phyloP scores from a whole-genome alignment of 1,140 invertebrate species.

The Aphaenogaster rudis region DNA sequence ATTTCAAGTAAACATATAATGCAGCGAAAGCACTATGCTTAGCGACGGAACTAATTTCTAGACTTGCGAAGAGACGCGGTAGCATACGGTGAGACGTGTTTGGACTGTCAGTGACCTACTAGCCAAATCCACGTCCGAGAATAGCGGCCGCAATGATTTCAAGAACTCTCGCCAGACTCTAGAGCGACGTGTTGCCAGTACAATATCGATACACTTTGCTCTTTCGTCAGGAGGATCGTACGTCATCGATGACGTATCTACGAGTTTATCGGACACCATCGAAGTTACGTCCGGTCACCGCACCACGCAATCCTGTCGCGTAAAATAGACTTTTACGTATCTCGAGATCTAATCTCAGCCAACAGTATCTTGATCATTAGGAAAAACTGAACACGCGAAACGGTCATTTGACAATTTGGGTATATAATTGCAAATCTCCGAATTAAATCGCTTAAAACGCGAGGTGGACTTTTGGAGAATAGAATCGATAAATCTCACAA shows the following conservation, averaged over 20 bases:
- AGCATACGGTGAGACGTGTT: slow-evolving; percentile 12
- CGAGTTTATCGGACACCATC: slow-evolving; percentile 20
- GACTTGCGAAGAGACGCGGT: background rate
- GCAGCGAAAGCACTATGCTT: background rate
- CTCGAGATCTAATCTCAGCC: slow-evolving; percentile 18
- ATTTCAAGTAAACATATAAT: background rate
- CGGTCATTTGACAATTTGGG: background rate
- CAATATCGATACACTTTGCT: slow-evolving; percentile 54
- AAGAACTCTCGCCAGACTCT: slow-evolving; percentile 38
- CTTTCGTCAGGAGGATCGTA: slow-evolving; percentile 31
- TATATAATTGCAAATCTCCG: background rate
- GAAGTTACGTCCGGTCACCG: slow-evolving; percentile 11
- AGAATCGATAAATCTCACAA: background rate
- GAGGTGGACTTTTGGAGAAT: background rate
- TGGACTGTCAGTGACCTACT: slow-evolving; percentile 58
- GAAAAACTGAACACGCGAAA: background rate
- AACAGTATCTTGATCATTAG: background rate
- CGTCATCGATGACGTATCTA: slow-evolving; percentile 50
- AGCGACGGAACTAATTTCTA: background rate
- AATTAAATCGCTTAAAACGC: background rate
- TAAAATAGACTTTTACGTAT: slow-evolving; percentile 27
- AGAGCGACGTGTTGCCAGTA: background rate
- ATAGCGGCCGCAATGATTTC: slow-evolving; percentile 53
- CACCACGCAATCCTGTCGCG: slow-evolving; percentile 7
- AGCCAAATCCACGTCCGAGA: slow-evolving; percentile 52